Conservation (phyloP, 2,113 vertebrate species). For the Rana temporaria region DNA sequence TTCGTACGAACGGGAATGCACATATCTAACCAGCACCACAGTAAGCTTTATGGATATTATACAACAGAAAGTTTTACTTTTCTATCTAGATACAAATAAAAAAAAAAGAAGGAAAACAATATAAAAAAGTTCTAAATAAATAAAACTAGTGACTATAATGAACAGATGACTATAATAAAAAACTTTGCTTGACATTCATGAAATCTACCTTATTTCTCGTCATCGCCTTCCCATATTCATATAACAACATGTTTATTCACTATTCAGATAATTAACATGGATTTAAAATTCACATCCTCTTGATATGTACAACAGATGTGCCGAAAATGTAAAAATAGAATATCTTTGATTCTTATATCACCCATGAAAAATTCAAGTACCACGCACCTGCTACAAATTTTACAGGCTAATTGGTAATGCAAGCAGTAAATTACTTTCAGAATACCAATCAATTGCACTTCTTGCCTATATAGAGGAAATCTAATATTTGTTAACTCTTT, state of each 20-base stretch:
- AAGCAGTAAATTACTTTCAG: constrained; percentile 55
- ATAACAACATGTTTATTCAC: constrained; percentile 53
- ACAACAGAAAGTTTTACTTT: too few species aligned
- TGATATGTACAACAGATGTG: constrained; percentile 58
- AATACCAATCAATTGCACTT: constrained; percentile 56
- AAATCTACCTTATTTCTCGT: neutral
- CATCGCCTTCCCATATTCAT: neutral
- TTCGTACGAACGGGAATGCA: too few species aligned
- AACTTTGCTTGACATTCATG: neutral
- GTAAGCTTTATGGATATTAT: too few species aligned
- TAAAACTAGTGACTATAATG: too few species aligned
- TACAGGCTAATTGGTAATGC: constrained; percentile 57
- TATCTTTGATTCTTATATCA: constrained; percentile 56
- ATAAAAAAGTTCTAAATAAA: too few species aligned
- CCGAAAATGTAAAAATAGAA: constrained; percentile 56
- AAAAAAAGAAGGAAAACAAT: too few species aligned
- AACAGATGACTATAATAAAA: neutral
- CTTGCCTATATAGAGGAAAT: constrained; percentile 28
- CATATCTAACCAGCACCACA: too few species aligned
- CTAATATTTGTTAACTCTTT: constrained; percentile 48
- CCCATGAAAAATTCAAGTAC: constrained; percentile 58
- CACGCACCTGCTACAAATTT: constrained; percentile 54
- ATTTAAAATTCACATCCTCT: constrained; percentile 49
- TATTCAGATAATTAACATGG: constrained; percentile 44
- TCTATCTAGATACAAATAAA: too few species aligned